Conservation (phyloP, 1,140 invertebrate species). For the Chlorops oryzae region DNA sequence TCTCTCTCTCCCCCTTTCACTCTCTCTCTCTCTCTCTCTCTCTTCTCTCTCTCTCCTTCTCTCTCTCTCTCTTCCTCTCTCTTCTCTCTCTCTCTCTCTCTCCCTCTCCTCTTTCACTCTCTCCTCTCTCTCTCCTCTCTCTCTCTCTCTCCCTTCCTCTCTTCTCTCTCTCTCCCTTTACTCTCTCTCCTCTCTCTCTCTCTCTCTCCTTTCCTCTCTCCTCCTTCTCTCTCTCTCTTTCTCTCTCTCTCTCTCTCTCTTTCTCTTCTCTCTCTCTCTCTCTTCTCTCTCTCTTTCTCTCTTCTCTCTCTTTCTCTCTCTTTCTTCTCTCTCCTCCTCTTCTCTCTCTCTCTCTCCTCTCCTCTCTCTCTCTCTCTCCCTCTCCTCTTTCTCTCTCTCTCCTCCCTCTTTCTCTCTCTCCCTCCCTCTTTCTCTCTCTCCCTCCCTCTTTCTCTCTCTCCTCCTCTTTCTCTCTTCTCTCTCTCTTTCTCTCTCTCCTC, state of each 20-base stretch:
- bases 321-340: constrained; percentile 50
- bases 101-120: too few relatives aligned
- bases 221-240: neutral
- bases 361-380: constrained; percentile 13
- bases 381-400: constrained; percentile 18
- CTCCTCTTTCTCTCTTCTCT: constrained; percentile 41
- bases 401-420: constrained; percentile 41
- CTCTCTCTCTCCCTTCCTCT: constrained; percentile 12
- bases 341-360: constrained; percentile 46
- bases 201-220: neutral
- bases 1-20: constrained; percentile 8
- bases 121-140: constrained; percentile 21
- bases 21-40: too few relatives aligned
- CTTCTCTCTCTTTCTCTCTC: constrained; percentile 50
- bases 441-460: constrained; percentile 13
- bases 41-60: too few relatives aligned
- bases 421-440: constrained; percentile 43
- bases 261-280: constrained; percentile 11
- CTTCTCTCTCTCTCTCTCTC: too few relatives aligned
- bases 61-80: too few relatives aligned
- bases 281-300: constrained; percentile 37
- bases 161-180: constrained; percentile 10
- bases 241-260: constrained; percentile 23
- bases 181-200: neutral
- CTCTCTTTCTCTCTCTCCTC: constrained; percentile 21